Percentiles rank a stretch among this genome's conserved stretches.
Evolutionary conservation across 2,888 invertebrate species (phyloP).

Genomic region (Onchidella celtica): DNA sequence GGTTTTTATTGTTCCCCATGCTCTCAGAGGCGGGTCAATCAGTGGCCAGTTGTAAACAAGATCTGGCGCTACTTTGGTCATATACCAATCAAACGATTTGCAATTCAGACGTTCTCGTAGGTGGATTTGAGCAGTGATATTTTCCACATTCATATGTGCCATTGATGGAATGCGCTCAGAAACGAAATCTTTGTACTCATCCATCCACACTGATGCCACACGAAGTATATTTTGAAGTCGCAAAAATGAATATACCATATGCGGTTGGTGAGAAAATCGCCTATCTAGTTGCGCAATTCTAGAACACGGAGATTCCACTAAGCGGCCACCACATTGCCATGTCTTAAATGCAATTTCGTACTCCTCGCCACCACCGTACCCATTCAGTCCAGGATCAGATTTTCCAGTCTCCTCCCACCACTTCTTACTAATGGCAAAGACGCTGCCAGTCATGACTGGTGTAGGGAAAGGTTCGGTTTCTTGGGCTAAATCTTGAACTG

Average conservation of each 20-base stretch:
- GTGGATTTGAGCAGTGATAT: neutral
- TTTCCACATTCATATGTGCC: neutral
- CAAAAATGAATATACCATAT: neutral
- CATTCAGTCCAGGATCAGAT: constrained; percentile 96
- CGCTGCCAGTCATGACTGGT: constrained; percentile 86
- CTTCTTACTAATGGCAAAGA: constrained; percentile 94
- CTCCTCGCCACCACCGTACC: constrained; percentile 99
- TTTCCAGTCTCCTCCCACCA: constrained; percentile 97
- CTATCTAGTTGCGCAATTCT: constrained; percentile 54
- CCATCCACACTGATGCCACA: constrained; percentile 22
- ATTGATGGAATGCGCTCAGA: neutral
- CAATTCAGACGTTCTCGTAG: constrained; percentile 1
- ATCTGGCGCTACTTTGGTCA: constrained; percentile 10
- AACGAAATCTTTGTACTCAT: constrained; percentile 9
- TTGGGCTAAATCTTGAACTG: neutral
- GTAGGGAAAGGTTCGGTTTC: constrained; percentile 42
- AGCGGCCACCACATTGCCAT: constrained; percentile 60
- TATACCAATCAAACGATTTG: constrained; percentile 17
- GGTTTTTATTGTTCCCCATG: neutral
- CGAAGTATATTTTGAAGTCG: neutral
- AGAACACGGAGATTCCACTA: constrained; percentile 57
- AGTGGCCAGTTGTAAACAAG: neutral
- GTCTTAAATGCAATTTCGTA: constrained; percentile 93
- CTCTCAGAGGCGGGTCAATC: neutral
- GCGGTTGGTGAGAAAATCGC: neutral